Evolutionary conservation across 2,113 vertebrate species (phyloP).

Genomic region (Struthio camelus): DNA sequence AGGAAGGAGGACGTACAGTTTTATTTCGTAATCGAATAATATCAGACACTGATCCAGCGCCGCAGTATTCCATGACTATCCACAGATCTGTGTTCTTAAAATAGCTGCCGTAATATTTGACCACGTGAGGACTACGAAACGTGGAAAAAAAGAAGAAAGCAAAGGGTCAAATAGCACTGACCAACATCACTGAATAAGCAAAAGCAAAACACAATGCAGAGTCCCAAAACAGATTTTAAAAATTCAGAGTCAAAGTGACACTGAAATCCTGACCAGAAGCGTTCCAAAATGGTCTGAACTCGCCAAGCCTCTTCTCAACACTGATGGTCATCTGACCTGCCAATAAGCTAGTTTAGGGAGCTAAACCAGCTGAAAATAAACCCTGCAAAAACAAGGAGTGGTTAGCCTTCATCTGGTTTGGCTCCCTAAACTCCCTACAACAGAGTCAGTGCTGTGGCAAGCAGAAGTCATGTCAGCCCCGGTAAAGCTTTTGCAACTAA

Average conservation of each 20-base stretch:
- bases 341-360: not conserved
- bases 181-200: not conserved
- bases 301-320: not conserved
- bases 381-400: not conserved
- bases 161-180: not conserved
- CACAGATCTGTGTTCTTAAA: constrained; percentile 97
- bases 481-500: not conserved
- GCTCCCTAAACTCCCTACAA: not conserved
- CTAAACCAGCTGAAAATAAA: not conserved
- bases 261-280: not conserved
- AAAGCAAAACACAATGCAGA: not conserved
- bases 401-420: not conserved
- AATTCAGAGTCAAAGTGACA: not conserved
- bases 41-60: constrained; percentile 92
- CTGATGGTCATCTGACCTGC: not conserved
- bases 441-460: not conserved
- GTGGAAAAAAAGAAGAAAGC: not conserved
- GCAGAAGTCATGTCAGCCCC: not conserved
- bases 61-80: constrained; percentile 98
- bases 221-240: not conserved
- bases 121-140: constrained; percentile 84
- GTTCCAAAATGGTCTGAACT: not conserved
- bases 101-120: constrained; percentile 95
- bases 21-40: constrained; percentile 94
- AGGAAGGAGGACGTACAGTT: constrained; percentile 79